Percentiles rank a stretch among this genome's conserved stretches.
These are phyloP conservation scores for Drosophila serrata DNA, from an alignment of 1,140 invertebrate genomes.

Conservation along the genomic window DNA sequence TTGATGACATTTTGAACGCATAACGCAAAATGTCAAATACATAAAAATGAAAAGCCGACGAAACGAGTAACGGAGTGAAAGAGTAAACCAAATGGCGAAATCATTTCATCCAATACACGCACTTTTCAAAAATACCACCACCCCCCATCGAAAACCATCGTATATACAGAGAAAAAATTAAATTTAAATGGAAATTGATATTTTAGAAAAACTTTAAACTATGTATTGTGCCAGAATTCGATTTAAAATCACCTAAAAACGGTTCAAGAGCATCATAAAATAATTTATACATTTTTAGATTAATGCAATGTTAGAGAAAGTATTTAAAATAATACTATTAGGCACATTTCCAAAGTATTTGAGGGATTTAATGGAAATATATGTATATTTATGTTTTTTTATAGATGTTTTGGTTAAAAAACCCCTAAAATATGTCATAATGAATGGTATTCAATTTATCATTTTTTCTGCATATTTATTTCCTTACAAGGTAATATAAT, in stretches of 20 bases:
- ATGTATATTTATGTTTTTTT: no score
- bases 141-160: not conserved
- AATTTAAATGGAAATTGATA: not conserved
- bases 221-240: no score
- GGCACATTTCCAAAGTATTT: no score
- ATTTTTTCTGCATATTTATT: no score
- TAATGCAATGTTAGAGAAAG: no score
- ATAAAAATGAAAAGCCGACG: conserved; percentile 64
- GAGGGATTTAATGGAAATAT: no score
- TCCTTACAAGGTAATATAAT: no score
- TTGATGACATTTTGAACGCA: conserved; percentile 74
- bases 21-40: conserved; percentile 78
- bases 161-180: not conserved
- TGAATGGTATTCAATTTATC: no score
- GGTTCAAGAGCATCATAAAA: not conserved
- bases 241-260: not conserved
- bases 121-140: conserved; percentile 16
- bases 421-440: no score
- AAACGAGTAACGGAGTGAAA: conserved; percentile 46
- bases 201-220: not conserved
- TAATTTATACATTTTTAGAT: no score
- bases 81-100: conserved; percentile 69
- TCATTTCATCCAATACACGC: conserved; percentile 67
- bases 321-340: no score
- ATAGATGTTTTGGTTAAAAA: no score